These are phyloP conservation scores for Alaudala cheleensis DNA, from an alignment of 2,113 vertebrate genomes.

Conservation along the genomic window DNA sequence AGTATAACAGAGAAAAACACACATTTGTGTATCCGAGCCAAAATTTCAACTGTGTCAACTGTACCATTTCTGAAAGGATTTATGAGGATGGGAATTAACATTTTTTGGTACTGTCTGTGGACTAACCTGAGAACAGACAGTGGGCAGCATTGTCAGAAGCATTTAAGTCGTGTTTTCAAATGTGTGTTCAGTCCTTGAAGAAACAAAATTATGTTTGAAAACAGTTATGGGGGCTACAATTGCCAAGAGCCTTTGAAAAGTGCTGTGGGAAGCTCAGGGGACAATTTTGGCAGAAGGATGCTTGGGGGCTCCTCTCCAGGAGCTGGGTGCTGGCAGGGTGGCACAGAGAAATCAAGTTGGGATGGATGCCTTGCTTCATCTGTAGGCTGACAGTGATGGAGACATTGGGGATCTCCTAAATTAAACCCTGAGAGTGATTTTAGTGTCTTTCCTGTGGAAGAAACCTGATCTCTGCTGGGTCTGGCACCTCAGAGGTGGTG, in stretches of 20 bases:
- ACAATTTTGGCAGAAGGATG: accelerated
- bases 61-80: background rate
- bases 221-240: background rate
- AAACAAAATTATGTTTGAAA: background rate
- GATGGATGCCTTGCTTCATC: accelerated
- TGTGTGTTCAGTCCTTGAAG: background rate
- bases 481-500: background rate
- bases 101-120: background rate
- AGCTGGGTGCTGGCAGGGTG: background rate
- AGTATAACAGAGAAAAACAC: background rate
- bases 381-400: background rate
- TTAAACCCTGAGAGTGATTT: background rate
- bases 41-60: background rate
- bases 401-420: background rate
- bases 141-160: background rate
- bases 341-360: background rate
- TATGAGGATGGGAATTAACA: background rate
- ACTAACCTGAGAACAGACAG: background rate
- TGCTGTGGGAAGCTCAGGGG: background rate
- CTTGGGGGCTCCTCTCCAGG: accelerated
- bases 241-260: accelerated
- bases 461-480: background rate
- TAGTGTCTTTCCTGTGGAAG: accelerated
- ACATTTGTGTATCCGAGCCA: background rate
- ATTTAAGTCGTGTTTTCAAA: background rate